Base-by-base conservation (phyloP, 1,140 invertebrate genomes). In the Diabrotica undecimpunctata region DNA sequence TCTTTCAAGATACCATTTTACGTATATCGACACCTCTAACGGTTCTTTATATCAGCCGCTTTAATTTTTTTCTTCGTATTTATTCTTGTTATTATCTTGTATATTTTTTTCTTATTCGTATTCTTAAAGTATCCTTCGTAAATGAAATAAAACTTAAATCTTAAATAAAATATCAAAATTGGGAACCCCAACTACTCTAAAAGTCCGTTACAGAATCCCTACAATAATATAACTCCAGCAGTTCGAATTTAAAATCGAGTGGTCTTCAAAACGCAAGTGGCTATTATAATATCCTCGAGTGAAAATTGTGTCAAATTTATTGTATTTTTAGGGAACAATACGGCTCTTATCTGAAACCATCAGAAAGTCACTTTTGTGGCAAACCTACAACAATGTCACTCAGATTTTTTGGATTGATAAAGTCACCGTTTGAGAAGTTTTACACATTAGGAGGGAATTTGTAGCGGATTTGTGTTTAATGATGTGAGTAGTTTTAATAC, bases 201-300 rank as follows among this genome's bases (percentile, higher is more conserved):
- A 46, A 46, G 8, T 46, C 41, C 41, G 41, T 46, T 46, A 46
- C n/a, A 46, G n/a, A 46, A 46, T 46, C n/a, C 8, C 8, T 10
- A 46, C 8, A 46, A 46, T 46, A 46, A 46, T 10, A 8, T n/a
- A 46, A 5, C 41, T 46, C 41, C 41, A 46, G 41, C 41, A 46
- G 41, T 46, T 46, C 41, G 41, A 46, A 46, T 46, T 46, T n/a
- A 46, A 46, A 46, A 46, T 46, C 41, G 41, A 46, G 5, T 46
- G 41, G 41, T 46, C 41, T n/a, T 46, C n/a, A n/a, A 46, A 46
- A 8, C 41, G n/a, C 5, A 46, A 46, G 41, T 46, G 41, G 8
- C 41, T n/a, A 46, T 46, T 46, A 46, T 46, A 46, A n/a, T 46
- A 46, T 46, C 41, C 41, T 46, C 41, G 41, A 46, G n/a, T n/a